Evolutionary conservation across 2,113 vertebrate genomes (phyloP).

Genomic region (Onychorhynchus coronatus): DNA sequence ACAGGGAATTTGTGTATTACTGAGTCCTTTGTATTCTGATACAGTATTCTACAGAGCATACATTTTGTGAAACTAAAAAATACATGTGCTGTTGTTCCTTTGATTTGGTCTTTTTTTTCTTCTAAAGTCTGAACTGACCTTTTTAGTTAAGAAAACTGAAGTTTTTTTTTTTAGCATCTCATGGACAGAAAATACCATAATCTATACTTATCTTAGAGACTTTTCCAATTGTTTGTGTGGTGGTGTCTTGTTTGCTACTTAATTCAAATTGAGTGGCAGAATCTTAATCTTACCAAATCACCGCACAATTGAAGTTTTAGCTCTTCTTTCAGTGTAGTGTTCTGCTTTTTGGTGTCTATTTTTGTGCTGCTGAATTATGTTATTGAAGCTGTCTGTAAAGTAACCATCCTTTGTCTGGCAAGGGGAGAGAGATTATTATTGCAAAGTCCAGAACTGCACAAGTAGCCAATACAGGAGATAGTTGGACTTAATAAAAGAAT

Average conservation of each 20-base stretch:
- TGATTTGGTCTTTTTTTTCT: not conserved
- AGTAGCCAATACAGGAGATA: not conserved
- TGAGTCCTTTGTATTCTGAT: not conserved
- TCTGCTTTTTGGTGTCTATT: not conserved
- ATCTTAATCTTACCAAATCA: not conserved
- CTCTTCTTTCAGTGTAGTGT: not conserved
- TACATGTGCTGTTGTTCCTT: not conserved
- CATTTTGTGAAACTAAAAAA: not conserved
- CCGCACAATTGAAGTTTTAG: not conserved
- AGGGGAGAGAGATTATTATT: not conserved
- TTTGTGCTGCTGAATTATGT: not conserved
- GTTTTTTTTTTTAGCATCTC: not conserved
- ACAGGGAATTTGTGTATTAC: not conserved
- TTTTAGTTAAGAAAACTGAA: not conserved
- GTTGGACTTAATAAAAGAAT: not conserved
- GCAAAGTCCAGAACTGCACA: not conserved
- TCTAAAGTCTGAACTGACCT: not conserved
- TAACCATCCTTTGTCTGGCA: not conserved
- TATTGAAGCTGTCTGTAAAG: not conserved
- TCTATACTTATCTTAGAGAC: not conserved
- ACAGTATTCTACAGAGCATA: not conserved
- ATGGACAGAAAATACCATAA: not conserved
- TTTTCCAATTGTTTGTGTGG: not conserved
- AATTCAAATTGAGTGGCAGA: not conserved
- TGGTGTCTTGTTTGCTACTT: not conserved